Evolutionary conservation across 2,797 vertebrate genomes (phyloP).

Genomic region (Parauchenoglanis punctatus): DNA sequence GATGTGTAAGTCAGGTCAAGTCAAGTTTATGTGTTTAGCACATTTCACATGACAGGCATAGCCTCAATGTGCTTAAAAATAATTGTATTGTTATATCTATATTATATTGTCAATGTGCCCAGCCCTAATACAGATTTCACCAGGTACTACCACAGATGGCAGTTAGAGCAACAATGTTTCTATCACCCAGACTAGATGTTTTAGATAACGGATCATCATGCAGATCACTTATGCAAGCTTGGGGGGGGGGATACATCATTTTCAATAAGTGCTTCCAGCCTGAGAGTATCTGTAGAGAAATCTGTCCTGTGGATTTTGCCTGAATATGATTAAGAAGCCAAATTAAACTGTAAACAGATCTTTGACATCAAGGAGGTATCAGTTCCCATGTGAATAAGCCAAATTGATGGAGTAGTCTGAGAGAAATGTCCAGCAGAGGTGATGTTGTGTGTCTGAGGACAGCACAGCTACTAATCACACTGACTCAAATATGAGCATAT

Average conservation of each 20-base stretch:
- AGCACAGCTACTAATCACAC: constrained; percentile 30
- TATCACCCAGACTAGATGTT: not conserved
- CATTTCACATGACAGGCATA: too few species aligned
- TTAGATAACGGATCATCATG: not conserved
- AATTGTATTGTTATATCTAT: not conserved
- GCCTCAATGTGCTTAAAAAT: too few species aligned
- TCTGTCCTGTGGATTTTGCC: constrained; percentile 85
- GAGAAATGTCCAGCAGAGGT: constrained; percentile 26
- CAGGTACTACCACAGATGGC: not conserved
- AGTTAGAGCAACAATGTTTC: not conserved
- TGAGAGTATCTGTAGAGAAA: constrained; percentile 72
- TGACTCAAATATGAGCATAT: not conserved
- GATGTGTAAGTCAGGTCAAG: not conserved
- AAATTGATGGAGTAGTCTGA: constrained; percentile 27
- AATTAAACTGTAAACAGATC: constrained; percentile 77
- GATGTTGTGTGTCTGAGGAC: constrained; percentile 4
- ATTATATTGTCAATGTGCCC: not conserved
- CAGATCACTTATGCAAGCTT: constrained; percentile 1
- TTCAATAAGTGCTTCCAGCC: constrained; percentile 13
- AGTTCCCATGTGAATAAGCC: constrained; percentile 51
- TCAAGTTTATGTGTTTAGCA: too few species aligned
- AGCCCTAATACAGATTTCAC: not conserved
- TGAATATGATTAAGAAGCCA: constrained; percentile 88
- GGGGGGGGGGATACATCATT: not conserved
- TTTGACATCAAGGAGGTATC: constrained; percentile 58